Percentiles rank a stretch among this genome's conserved stretches.
phyloP scores from a whole-genome alignment of 2,797 vertebrate genomes.

The Sciaenops ocellatus region DNA sequence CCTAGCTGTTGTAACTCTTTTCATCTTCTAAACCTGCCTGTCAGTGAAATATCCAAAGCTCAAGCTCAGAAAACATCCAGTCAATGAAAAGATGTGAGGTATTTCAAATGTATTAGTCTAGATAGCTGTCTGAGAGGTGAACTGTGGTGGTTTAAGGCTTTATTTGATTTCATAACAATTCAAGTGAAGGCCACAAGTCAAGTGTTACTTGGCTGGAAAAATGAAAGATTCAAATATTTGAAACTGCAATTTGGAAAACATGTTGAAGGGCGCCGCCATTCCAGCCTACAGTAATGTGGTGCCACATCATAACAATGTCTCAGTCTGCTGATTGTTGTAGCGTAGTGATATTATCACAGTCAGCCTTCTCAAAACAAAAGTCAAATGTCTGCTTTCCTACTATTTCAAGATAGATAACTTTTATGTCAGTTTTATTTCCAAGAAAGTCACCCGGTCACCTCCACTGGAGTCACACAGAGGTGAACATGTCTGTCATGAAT shows the following conservation, averaged over 20 bases:
- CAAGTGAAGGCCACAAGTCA: not conserved
- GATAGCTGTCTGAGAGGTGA: not conserved
- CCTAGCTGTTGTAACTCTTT: too few relatives aligned
- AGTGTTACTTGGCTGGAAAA: not conserved
- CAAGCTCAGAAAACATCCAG: not conserved
- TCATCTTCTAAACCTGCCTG: not conserved
- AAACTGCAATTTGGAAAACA: not conserved
- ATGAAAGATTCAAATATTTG: not conserved
- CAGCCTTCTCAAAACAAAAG: not conserved
- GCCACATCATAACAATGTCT: not conserved
- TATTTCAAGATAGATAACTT: not conserved
- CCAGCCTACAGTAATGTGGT: not conserved
- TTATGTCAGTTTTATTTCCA: not conserved
- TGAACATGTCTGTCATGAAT: not conserved
- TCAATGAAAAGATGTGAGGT: not conserved
- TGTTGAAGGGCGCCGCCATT: not conserved
- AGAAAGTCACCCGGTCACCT: not conserved
- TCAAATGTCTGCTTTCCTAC: not conserved
- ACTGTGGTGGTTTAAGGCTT: not conserved
- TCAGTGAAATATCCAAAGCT: not conserved
- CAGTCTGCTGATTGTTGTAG: constrained; percentile 1
- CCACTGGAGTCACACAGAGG: not conserved
- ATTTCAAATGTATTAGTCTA: not conserved
- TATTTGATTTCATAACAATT: not conserved
- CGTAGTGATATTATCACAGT: not conserved